Percentiles rank a stretch among this genome's conserved stretches.
Conservation (phyloP, 2,113 vertebrate genomes). For the Phycodurus eques region DNA sequence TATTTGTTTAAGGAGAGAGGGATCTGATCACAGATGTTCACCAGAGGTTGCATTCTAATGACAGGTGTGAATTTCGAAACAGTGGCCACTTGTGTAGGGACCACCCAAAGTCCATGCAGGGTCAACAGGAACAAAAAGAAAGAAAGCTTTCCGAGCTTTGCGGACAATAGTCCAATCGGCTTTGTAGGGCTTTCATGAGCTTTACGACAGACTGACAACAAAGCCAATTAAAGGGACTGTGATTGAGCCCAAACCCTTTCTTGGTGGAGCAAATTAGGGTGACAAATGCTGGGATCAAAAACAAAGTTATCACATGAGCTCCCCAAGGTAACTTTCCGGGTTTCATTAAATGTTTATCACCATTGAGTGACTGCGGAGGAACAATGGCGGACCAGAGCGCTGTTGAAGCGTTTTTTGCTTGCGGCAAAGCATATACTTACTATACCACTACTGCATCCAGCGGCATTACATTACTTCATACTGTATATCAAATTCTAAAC, state of each 20-base stretch:
- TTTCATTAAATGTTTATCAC: conserved; percentile 2
- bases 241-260: conserved; percentile 2
- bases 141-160: conserved; percentile 2
- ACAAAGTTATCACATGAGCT: background rate
- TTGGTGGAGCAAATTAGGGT: background rate
- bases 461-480: background rate
- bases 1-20: background rate
- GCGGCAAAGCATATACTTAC: background rate
- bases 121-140: background rate
- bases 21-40: background rate
- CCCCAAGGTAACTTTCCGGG: background rate
- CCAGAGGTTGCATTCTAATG: background rate
- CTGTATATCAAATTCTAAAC: background rate
- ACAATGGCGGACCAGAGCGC: background rate
- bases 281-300: conserved; percentile 1
- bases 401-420: background rate
- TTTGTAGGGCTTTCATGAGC: background rate
- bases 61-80: background rate
- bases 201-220: background rate
- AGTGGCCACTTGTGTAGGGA: background rate
- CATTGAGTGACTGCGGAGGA: background rate
- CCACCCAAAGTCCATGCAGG: background rate
- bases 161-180: background rate
- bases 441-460: background rate
- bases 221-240: conserved; percentile 7